Evolutionary conservation across 2,113 vertebrate genomes (phyloP).

Genomic region (Raja brachyura): DNA sequence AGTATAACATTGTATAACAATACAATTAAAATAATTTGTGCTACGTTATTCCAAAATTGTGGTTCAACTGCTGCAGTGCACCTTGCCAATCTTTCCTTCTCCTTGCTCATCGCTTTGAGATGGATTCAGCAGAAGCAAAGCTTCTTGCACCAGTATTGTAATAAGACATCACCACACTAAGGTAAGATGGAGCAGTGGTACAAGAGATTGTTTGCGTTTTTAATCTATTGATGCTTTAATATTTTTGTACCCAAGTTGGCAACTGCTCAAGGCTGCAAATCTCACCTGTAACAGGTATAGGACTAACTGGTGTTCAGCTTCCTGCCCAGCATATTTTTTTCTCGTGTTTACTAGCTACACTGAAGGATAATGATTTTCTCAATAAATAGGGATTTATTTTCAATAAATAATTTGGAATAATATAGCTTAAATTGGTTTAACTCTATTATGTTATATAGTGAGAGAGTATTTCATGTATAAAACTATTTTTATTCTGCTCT

Average conservation of each 20-base stretch:
- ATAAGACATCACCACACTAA: neutral
- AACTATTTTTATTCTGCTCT: neutral
- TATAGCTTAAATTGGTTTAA: too few species aligned
- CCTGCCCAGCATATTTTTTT: neutral
- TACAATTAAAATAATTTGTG: too few species aligned
- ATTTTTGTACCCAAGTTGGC: neutral
- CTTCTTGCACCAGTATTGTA: neutral
- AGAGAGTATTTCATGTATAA: too few species aligned
- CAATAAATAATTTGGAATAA: too few species aligned
- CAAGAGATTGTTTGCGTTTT: neutral
- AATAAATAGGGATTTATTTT: neutral
- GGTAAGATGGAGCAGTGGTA: neutral
- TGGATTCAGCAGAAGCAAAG: neutral
- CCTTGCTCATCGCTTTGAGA: neutral
- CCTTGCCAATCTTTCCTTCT: neutral
- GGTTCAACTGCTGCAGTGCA: neutral
- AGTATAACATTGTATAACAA: too few species aligned
- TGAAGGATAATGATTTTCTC: neutral
- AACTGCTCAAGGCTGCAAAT: neutral
- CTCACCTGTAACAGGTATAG: neutral
- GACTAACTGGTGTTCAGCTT: neutral
- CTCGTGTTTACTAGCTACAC: neutral
- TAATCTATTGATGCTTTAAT: neutral
- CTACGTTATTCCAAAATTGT: too few species aligned
- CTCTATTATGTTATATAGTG: too few species aligned